Conservation (phyloP, 2,888 invertebrate species). For the Drosophila buzzatii region DNA sequence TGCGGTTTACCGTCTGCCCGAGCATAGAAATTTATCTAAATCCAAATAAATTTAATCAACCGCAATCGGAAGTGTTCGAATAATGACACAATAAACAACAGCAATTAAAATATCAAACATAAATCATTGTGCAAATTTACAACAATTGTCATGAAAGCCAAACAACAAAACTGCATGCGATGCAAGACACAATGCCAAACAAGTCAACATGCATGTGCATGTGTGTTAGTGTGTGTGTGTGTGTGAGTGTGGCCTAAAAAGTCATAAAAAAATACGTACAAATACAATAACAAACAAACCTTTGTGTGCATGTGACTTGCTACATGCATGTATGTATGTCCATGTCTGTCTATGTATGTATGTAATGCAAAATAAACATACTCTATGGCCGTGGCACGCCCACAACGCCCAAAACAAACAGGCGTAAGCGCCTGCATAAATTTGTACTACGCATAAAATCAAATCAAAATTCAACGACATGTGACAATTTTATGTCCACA, state of each 20-base stretch:
- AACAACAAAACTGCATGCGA: constrained; percentile 61
- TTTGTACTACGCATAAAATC: constrained; percentile 78
- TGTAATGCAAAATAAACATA: constrained; percentile 43
- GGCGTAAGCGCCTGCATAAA: constrained; percentile 73
- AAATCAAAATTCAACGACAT: constrained; percentile 81
- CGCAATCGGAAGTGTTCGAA: constrained; percentile 80
- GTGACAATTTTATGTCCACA: constrained; percentile 81
- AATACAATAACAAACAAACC: constrained; percentile 49
- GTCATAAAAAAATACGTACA: constrained; percentile 70
- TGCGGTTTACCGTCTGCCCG: constrained; percentile 55
- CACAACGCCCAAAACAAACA: constrained; percentile 32
- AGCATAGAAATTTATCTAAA: constrained; percentile 69
- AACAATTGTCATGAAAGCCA: constrained; percentile 71
- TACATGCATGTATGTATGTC: not conserved
- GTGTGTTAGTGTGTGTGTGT: not conserved
- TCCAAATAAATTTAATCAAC: constrained; percentile 79
- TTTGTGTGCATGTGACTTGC: constrained; percentile 16
- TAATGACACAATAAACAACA: constrained; percentile 80
- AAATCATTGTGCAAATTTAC: constrained; percentile 78
- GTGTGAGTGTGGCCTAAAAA: constrained; percentile 50
- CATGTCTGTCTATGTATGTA: constrained; percentile 10
- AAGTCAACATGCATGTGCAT: constrained; percentile 32
- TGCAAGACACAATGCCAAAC: constrained; percentile 53
- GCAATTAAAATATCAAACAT: constrained; percentile 81
- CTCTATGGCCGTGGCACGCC: constrained; percentile 33